Conservation (phyloP, 1,140 invertebrate genomes). For the Conus ventricosus region DNA sequence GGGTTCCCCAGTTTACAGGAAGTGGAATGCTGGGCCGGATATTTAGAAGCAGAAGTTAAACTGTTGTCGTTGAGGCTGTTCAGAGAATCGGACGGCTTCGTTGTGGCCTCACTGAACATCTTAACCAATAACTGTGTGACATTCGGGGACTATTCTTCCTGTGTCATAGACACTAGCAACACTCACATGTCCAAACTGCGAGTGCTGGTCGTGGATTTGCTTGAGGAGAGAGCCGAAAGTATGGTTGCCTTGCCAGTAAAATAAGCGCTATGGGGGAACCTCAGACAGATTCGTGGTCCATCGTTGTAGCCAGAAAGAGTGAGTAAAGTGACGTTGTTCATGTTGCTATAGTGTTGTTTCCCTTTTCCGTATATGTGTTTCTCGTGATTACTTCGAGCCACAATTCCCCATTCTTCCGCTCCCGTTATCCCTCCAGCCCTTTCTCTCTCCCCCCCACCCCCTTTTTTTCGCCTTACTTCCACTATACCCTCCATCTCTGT, state of each 20-base stretch:
- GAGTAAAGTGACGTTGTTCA: background rate
- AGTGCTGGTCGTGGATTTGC: slow-evolving; percentile 9
- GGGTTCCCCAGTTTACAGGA: slow-evolving; percentile 30
- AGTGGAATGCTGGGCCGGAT: slow-evolving; percentile 27
- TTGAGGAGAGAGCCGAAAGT: slow-evolving; percentile 6
- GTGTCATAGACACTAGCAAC: slow-evolving; percentile 5
- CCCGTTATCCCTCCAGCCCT: background rate
- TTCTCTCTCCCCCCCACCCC: too few species aligned
- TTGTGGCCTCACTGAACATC: slow-evolving; percentile 22
- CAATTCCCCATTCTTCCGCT: too few species aligned
- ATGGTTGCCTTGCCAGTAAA: slow-evolving; percentile 16
- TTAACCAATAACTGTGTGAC: slow-evolving; percentile 21
- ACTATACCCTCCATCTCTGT: background rate
- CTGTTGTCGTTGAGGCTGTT: slow-evolving; percentile 22
- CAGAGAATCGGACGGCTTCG: background rate
- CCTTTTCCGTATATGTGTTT: too few species aligned
- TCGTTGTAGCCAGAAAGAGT: background rate
- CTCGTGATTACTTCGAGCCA: too few species aligned
- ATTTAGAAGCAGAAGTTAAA: slow-evolving; percentile 20
- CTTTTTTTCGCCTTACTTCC: background rate
- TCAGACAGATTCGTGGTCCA: slow-evolving; percentile 3
- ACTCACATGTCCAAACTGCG: slow-evolving; percentile 3
- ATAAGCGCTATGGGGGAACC: slow-evolving; percentile 2
- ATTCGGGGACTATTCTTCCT: slow-evolving; percentile 30
- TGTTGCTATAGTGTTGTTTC: background rate